A percentile compares a stretch with the other conserved stretches of the same genome.
phyloP scores from a whole-genome alignment of 2,888 invertebrate species.

The Cephus sareptanus region DNA sequence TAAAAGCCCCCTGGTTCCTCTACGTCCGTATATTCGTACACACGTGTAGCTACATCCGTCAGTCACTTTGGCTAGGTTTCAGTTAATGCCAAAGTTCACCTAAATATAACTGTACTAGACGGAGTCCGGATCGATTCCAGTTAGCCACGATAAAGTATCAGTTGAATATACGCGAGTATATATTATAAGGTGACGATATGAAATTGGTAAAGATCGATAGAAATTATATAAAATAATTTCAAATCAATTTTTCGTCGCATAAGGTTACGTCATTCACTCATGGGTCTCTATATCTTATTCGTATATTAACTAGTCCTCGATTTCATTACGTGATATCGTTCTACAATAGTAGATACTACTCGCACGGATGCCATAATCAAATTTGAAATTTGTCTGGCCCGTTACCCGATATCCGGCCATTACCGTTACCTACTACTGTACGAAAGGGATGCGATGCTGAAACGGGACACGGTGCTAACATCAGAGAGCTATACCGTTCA shows the following conservation, averaged over 20 bases:
- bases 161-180: neutral
- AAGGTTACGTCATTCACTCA: neutral
- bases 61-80: conserved; percentile 35
- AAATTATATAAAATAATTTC: neutral
- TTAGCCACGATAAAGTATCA: neutral
- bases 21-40: conserved; percentile 28
- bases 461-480: conserved; percentile 1
- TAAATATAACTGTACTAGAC: conserved; percentile 46
- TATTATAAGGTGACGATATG: neutral
- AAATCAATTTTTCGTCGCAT: neutral
- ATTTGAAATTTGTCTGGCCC: neutral
- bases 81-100: conserved; percentile 55
- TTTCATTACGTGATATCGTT: neutral
- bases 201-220: neutral
- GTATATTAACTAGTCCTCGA: neutral
- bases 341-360: neutral
- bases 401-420: neutral
- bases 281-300: neutral
- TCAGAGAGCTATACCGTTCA: neutral
- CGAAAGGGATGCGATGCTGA: conserved; percentile 1
- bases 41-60: conserved; percentile 29
- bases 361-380: neutral
- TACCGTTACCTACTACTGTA: neutral
- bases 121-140: neutral
- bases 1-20: conserved; percentile 42